A percentile compares a stretch with the other conserved stretches of the same genome.
Conservation (phyloP, 2,888 invertebrate genomes). For the Spicauda simplicius region DNA sequence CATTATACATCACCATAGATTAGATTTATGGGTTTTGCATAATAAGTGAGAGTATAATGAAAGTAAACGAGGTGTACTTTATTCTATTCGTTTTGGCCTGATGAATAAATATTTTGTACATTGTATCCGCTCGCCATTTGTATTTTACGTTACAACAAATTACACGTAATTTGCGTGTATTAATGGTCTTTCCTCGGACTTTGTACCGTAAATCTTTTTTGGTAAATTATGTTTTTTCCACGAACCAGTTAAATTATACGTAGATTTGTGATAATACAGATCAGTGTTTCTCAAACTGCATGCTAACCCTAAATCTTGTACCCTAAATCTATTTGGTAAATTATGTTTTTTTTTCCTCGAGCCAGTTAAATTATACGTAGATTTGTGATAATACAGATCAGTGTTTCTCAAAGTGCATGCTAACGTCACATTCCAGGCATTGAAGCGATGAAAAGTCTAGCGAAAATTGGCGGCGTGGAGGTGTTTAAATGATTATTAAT, state of each 20-base stretch:
- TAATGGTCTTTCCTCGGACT: slow-evolving; percentile 28
- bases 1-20: neutral
- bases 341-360: slow-evolving; percentile 17
- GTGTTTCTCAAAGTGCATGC: too few species aligned
- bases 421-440: too few species aligned
- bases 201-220: slow-evolving; percentile 31
- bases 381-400: neutral
- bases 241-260: neutral
- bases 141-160: slow-evolving; percentile 32
- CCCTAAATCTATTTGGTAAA: slow-evolving; percentile 28
- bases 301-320: too few species aligned
- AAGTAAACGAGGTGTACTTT: slow-evolving; percentile 1
- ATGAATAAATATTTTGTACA: slow-evolving; percentile 29
- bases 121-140: slow-evolving; percentile 24
- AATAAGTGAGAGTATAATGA: neutral
- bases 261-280: neutral
- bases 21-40: slow-evolving; percentile 8
- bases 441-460: too few species aligned
- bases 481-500: too few species aligned
- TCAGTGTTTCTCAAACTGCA: too few species aligned
- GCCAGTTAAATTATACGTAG: slow-evolving; percentile 2
- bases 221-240: slow-evolving; percentile 23
- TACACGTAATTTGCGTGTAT: slow-evolving; percentile 29
- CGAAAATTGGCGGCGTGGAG: too few species aligned
- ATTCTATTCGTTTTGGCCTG: slow-evolving; percentile 15